Evolutionary conservation across 2,113 vertebrate species (phyloP).

Genomic region (Anas platyrhynchos): DNA sequence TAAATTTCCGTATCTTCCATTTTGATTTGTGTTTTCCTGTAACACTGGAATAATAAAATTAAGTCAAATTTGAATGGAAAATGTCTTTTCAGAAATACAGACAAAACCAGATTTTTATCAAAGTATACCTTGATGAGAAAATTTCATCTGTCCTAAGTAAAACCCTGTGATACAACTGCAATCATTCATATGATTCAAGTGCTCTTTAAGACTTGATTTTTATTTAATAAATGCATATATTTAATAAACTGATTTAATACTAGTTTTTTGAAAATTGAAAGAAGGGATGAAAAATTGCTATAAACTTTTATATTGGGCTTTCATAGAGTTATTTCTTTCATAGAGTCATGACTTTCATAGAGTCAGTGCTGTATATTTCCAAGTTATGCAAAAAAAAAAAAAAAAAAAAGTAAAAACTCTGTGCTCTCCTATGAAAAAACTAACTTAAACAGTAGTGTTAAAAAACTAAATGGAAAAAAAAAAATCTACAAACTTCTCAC

Average conservation of each 20-base stretch:
- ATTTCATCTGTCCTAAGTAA: background rate
- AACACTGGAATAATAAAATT: background rate
- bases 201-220: background rate
- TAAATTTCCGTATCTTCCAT: background rate
- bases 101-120: background rate
- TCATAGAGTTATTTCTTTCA: background rate
- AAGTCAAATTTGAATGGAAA: background rate
- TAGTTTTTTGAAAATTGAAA: background rate
- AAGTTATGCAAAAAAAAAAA: background rate
- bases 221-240: background rate
- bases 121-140: fast-evolving
- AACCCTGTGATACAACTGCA: background rate
- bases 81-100: background rate
- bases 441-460: background rate
- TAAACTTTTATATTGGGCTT: background rate
- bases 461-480: background rate
- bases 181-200: background rate
- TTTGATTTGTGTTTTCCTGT: background rate
- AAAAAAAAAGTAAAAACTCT: background rate
- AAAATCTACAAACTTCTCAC: background rate
- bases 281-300: background rate
- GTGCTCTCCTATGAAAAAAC: background rate
- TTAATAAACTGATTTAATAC: background rate
- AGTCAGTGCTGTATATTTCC: background rate
- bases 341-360: no score